phyloP scores from a whole-genome alignment of 30 jellyfish, hydroid and myxozoan species.

The Turritopsis dohrnii region DNA sequence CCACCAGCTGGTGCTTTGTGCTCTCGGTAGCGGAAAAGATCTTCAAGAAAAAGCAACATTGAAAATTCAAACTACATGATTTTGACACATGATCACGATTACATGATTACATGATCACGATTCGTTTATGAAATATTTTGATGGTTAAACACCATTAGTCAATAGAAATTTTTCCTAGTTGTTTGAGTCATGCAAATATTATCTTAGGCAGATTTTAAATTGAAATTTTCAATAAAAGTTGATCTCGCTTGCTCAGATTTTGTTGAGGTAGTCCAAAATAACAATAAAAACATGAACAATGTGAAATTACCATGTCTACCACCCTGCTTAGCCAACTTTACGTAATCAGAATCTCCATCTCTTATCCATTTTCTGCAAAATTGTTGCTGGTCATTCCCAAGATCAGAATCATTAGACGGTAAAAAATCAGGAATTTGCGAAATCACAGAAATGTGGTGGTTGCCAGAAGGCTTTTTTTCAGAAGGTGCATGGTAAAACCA shows the following conservation, averaged over 20 bases:
- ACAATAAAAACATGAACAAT: not conserved
- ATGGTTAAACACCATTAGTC: not conserved
- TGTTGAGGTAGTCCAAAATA: no score
- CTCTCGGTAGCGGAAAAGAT: slow-evolving; percentile 56
- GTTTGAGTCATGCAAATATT: not conserved
- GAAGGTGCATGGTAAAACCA: slow-evolving; percentile 82
- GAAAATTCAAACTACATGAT: no score
- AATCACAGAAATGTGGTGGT: slow-evolving; percentile 30
- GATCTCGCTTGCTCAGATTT: no score
- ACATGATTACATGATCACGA: no score
- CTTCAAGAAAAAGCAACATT: slow-evolving; percentile 4
- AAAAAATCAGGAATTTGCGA: slow-evolving; percentile 79
- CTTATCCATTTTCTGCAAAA: slow-evolving; percentile 67
- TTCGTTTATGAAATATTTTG: no score
- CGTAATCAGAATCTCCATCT: slow-evolving; percentile 68
- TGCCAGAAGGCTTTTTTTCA: slow-evolving; percentile 24
- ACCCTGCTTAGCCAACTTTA: slow-evolving; percentile 67
- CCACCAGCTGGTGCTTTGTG: slow-evolving; percentile 58
- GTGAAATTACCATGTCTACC: slow-evolving; percentile 56
- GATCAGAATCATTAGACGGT: slow-evolving; percentile 34
- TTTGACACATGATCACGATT: not conserved
- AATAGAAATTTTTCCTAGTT: not conserved
- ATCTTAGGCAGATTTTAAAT: not conserved
- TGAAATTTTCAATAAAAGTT: no score
- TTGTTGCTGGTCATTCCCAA: slow-evolving; percentile 35